Evolutionary conservation across 2,888 invertebrate species (phyloP).

Genomic region (Machimus rusticus): DNA sequence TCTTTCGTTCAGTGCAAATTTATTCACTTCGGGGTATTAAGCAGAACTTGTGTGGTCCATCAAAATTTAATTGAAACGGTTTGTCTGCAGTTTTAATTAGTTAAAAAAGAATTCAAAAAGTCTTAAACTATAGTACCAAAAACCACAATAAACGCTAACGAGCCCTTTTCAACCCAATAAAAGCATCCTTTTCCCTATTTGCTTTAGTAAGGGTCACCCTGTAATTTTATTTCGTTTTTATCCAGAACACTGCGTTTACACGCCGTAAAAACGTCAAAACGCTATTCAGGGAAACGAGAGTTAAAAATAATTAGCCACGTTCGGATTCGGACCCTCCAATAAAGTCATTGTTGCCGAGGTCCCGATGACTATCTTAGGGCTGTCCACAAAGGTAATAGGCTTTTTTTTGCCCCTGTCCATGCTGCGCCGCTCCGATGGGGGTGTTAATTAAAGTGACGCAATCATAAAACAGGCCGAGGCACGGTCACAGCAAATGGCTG

Average conservation of each 20-base stretch:
- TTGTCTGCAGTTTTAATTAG: not conserved
- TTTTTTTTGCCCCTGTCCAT: not conserved
- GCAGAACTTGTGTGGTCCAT: not conserved
- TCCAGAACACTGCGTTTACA: slow-evolving; percentile 17
- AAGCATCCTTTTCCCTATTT: not conserved
- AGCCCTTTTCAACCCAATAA: not conserved
- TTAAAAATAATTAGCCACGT: slow-evolving; percentile 30
- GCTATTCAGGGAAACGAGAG: not conserved
- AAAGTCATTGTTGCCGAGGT: slow-evolving; percentile 20
- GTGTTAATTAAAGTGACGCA: slow-evolving; percentile 35
- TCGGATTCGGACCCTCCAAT: not conserved
- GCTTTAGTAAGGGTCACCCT: not conserved
- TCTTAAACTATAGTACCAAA: not conserved
- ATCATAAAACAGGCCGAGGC: slow-evolving; percentile 10
- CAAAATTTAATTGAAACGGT: not conserved
- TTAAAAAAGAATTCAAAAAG: not conserved
- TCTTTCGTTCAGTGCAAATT: not conserved
- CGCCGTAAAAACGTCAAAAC: slow-evolving; percentile 19
- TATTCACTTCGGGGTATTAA: not conserved
- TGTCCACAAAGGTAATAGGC: not conserved
- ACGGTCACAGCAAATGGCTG: not conserved
- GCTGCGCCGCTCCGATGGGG: slow-evolving; percentile 2
- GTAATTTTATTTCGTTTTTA: not conserved
- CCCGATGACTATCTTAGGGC: not conserved
- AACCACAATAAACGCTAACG: not conserved